Conservation (phyloP, 2,888 invertebrate genomes). For the Crocallis elinguaria region DNA sequence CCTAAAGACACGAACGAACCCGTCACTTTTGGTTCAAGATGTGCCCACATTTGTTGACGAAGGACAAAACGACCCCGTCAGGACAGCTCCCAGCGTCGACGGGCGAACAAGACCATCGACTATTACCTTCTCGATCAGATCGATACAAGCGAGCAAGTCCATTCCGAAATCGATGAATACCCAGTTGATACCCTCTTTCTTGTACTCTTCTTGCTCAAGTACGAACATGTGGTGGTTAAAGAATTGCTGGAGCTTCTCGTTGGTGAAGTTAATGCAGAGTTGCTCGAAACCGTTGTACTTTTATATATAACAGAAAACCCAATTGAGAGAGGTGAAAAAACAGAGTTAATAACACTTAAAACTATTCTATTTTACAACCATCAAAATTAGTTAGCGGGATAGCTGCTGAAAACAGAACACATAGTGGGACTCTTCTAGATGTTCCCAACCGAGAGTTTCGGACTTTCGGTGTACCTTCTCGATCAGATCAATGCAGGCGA, state of each 20-base stretch:
- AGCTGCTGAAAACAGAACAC: slow-evolving; percentile 54
- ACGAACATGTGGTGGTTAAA: slow-evolving; percentile 99
- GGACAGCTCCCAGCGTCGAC: slow-evolving; percentile 55
- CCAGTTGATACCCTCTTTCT: slow-evolving; percentile 97
- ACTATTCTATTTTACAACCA: slow-evolving; percentile 45
- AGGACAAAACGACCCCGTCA: slow-evolving; percentile 45
- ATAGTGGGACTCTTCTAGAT: slow-evolving; percentile 43
- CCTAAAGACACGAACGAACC: slow-evolving; percentile 33
- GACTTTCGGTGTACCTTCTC: slow-evolving; percentile 92
- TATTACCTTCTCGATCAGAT: slow-evolving; percentile 96
- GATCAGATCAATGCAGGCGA: slow-evolving; percentile 99
- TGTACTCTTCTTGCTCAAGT: slow-evolving; percentile 98
- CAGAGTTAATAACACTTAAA: slow-evolving; percentile 49
- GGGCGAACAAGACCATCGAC: slow-evolving; percentile 49
- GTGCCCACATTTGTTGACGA: slow-evolving; percentile 12
- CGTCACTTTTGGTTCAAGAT: slow-evolving; percentile 44
- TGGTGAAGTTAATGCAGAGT: slow-evolving; percentile 99
- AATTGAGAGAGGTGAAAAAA: slow-evolving; percentile 56
- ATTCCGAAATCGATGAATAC: slow-evolving; percentile 98
- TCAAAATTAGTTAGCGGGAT: slow-evolving; percentile 56
- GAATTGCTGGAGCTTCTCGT: slow-evolving; percentile 98
- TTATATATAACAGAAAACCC: slow-evolving; percentile 68
- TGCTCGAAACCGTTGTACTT: slow-evolving; percentile 98
- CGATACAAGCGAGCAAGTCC: slow-evolving; percentile 98
- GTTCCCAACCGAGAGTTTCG: slow-evolving; percentile 57